Base-by-base conservation (phyloP, 1,140 invertebrate species). In the Adoxophyes honmai region DNA sequence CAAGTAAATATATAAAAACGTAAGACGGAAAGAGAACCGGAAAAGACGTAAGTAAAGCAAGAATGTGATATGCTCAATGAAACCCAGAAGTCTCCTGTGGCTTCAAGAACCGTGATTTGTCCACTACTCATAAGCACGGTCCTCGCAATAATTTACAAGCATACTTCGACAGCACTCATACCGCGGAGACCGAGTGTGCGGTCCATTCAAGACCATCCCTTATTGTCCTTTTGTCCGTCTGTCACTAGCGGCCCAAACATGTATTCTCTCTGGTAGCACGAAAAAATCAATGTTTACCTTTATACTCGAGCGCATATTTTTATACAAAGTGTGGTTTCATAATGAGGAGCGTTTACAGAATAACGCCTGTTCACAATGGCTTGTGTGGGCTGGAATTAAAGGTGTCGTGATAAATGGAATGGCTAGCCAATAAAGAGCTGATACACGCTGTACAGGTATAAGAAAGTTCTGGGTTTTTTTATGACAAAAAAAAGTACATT, bases 251-350 rank as follows among this genome's bases (percentile, higher is more conserved):
- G 73, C 78, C 81, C 75, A 88, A 88, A 86, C 81, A 86, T 59
- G 65, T 70, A 86, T 86, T 85, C 78, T 88, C 80, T 86, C 68
- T 81, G 60, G 55, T 65, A 54, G 57, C 67, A 59, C 70, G 80
- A 85, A 88, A 68, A 88, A 86, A 78, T 75, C 81, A 83, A 83
- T 88, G 82, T 88, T 88, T 88, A 88, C 85, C 80, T 86, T 88
- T 86, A 82, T 86, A 86, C 76, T 82, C 71, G 78, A 86, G 81
- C 81, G 80, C 74, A 86, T 86, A 87, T 83, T 86, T 86, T 86
- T 81, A 86, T 85, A 86, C 82, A 88, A 84, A 83, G 85, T 81
- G 73, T 75, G 67, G 68, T 70, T 81, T 76, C 70, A 86, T 85
- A 86, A 86, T 83, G 78, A 85, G 77, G 62, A 71, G 55, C 76